These are phyloP conservation scores for Sebastes nivosus DNA, from an alignment of 2,797 vertebrate species.

Conservation along the genomic window DNA sequence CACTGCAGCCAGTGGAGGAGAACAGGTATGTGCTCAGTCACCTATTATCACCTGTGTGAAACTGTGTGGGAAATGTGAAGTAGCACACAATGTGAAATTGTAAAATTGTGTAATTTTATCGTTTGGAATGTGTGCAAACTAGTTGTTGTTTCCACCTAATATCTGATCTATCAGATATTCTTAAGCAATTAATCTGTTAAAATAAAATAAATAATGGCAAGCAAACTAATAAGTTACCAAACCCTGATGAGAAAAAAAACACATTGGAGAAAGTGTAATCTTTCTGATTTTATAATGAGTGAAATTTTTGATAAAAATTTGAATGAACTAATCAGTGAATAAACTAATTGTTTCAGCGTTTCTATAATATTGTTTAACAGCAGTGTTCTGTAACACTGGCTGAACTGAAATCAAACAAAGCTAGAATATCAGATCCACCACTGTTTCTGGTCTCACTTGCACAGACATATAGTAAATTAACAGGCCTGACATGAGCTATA, in stretches of 20 bases:
- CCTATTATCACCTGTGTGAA: no score
- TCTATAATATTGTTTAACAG: neutral
- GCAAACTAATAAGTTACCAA: neutral
- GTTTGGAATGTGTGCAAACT: neutral
- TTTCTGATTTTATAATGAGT: neutral
- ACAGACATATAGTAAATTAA: slow-evolving; percentile 51
- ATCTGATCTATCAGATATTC: neutral
- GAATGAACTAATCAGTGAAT: neutral
- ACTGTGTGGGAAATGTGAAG: neutral
- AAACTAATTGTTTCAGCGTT: neutral
- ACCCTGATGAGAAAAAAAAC: neutral
- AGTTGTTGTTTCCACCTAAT: no score
- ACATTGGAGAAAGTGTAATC: neutral
- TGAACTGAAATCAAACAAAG: slow-evolving; percentile 5
- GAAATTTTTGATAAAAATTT: neutral
- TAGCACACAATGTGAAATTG: neutral
- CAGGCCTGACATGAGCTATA: slow-evolving; percentile 52
- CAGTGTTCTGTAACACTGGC: neutral
- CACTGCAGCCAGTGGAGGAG: neutral
- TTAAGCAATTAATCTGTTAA: neutral
- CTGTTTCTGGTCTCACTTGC: slow-evolving; percentile 32
- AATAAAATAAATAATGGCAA: neutral
- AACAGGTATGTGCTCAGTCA: neutral
- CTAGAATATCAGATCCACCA: neutral
- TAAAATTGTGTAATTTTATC: neutral